Evolutionary conservation across 2,888 invertebrate genomes (phyloP).

Genomic region (Dasypolia templi): DNA sequence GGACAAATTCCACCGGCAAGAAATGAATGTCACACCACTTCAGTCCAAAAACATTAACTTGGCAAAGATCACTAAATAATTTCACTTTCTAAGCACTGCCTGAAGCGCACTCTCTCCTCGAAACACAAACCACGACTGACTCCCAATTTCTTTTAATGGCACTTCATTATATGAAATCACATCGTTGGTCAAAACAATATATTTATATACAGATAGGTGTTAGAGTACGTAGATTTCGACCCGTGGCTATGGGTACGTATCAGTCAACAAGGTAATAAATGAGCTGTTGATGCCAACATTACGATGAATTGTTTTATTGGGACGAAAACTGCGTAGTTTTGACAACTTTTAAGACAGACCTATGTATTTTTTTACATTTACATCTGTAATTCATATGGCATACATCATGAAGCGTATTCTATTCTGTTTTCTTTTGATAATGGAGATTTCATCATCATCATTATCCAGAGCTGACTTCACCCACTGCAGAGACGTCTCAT

Average conservation of each 20-base stretch:
- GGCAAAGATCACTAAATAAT: conserved; percentile 33
- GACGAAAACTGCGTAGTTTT: not conserved
- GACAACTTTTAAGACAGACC: not conserved
- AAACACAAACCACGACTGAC: conserved; percentile 29
- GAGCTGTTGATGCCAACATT: conserved; percentile 51
- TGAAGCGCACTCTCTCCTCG: not conserved
- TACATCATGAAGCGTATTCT: too few species aligned
- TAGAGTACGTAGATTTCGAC: conserved; percentile 22
- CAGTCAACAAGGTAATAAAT: conserved; percentile 43
- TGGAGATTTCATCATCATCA: too few species aligned
- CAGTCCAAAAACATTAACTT: conserved; percentile 15
- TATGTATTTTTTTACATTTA: too few species aligned
- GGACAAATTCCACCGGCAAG: not conserved
- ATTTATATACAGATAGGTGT: conserved; percentile 11
- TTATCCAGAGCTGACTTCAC: too few species aligned
- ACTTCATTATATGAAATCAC: conserved; percentile 33
- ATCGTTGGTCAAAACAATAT: conserved; percentile 40
- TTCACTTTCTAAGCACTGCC: conserved; percentile 8
- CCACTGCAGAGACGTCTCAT: too few species aligned
- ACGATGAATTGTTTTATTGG: conserved; percentile 20
- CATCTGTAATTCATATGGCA: too few species aligned
- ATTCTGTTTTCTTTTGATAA: too few species aligned
- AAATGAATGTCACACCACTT: not conserved
- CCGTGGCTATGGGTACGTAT: conserved; percentile 29
- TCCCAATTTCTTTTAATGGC: not conserved